Base-by-base conservation (phyloP, 2,888 invertebrate species). In the Anthrax anthrax region DNA sequence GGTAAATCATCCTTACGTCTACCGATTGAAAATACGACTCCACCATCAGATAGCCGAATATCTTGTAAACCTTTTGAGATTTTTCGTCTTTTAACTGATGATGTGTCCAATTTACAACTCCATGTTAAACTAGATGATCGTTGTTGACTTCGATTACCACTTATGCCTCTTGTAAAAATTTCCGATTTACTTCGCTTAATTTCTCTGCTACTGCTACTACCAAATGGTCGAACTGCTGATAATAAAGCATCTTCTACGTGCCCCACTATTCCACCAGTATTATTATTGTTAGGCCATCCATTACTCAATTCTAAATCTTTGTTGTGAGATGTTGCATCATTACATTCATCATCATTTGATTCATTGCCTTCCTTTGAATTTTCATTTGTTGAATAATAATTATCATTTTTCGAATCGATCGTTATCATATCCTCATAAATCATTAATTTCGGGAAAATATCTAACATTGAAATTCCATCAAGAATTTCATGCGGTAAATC, bases 381-480 rank as follows among this genome's bases (percentile, higher is more conserved):
- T 46, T 74, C 74, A 36, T 62, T 56, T n/a, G n/a, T n/a, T 17
- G 60, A 59, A 52, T 77, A 76, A 45, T 64, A 60, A 8, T 58
- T 57, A 44, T 80, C 80, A 50, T 72, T 74, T 58, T 77, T 78
- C 47, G 78, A 70, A 58, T 83, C 82, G 62, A 77, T 72, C 13
- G 70, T 70, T 47, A 76, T 66, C 46, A 81, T 65, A 60, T 82
- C 81, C 59, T 82, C 82, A 57, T 79, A 81, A 42, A 76, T 77
- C 73, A 77, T 76, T 48, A 76, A 63, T 60, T 80, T 80, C 16
- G 81, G 81, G 56, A 86, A 84, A 56, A 87, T 86, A 59, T 88
- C 87, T 66, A 87, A 81, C 78, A 87, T 84, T 2, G 85, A 86
- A 58, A 87, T 85, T 12, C 86, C 85, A 61, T 88, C 86, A 23